Evolutionary conservation across 2,797 vertebrate genomes (phyloP).

Genomic region (Emydoidea blandingii): DNA sequence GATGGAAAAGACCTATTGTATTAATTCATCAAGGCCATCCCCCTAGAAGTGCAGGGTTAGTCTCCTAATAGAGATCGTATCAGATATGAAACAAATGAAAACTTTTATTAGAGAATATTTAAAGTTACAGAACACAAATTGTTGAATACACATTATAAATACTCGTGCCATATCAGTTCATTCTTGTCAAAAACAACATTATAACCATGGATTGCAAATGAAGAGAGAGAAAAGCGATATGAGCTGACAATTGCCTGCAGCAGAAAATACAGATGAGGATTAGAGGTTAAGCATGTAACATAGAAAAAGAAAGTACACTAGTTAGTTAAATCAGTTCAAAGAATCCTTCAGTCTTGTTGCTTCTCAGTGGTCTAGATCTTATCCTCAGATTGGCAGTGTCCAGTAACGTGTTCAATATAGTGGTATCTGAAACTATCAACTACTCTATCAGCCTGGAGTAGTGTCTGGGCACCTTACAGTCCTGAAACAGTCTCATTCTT

Average conservation of each 20-base stretch:
- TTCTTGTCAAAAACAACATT: background rate
- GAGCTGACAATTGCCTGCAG: background rate
- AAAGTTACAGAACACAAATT: background rate
- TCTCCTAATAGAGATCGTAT: background rate
- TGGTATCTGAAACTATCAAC: background rate
- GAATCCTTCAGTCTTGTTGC: background rate
- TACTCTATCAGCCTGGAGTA: background rate
- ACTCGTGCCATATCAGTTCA: background rate
- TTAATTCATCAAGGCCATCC: background rate
- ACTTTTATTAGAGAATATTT: background rate
- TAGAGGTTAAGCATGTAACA: background rate
- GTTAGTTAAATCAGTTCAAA: background rate
- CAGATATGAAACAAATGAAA: background rate
- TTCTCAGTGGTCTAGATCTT: background rate
- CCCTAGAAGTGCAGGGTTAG: background rate
- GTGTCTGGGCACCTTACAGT: background rate
- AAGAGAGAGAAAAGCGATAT: background rate
- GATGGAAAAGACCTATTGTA: background rate
- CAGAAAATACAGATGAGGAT: background rate
- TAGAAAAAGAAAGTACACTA: background rate
- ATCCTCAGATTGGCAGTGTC: background rate
- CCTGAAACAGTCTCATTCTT: background rate
- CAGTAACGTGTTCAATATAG: background rate
- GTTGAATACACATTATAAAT: background rate
- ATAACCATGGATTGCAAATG: background rate